Evolutionary conservation across 2,888 invertebrate species (phyloP), one percentile per base, ranked within the genome.

Genomic region (Agrochola macilenta): DNA sequence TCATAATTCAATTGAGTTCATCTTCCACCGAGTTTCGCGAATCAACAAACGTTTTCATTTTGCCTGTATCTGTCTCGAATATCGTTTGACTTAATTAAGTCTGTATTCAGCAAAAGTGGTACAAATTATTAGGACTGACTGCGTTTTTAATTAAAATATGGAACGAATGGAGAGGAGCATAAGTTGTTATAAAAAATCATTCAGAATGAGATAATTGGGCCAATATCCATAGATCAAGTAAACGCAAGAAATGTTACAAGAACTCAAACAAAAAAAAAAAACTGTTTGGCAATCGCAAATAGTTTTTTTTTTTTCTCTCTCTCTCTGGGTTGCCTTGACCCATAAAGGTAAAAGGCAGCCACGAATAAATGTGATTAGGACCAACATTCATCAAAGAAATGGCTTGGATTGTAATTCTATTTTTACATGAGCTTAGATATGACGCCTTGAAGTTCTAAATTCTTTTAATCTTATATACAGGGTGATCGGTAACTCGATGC

Each of bases 11-110:
- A 35, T 76, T 54, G n/a, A 30, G 12, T 43, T 60, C 20, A 35
- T 46, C 20, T 26, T 60, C 30, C n/a, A 52, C 52, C 11, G 20
- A 72, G 30, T 60, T 43, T 43, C 20, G n/a, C 30, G 39, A 60
- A 71, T 43, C 52, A 70, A 71, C 49, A 49, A 69, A 68, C 46
- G 35, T 20, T 65, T 54, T 78, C 30, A 76, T 76, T 75, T 43
- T 30, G 14, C 26, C 17, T 23, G 30, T 78, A 35, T 43, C 43
- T 35, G 26, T 26, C 9, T 69, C 46, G 11, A 54, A 46, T 68
- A 58, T 57, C 35, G 46, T 79, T 57, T 69, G 35, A 54, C 54
- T 69, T 69, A 35, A 78, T 77, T 52, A 78, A 54, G 43, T 14
- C n/a, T 54, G 30, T 65, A 43, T 35, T 79, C 69, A 58, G 43